Base-by-base conservation (phyloP, 1,140 invertebrate genomes). In the Arion vulgaris region DNA sequence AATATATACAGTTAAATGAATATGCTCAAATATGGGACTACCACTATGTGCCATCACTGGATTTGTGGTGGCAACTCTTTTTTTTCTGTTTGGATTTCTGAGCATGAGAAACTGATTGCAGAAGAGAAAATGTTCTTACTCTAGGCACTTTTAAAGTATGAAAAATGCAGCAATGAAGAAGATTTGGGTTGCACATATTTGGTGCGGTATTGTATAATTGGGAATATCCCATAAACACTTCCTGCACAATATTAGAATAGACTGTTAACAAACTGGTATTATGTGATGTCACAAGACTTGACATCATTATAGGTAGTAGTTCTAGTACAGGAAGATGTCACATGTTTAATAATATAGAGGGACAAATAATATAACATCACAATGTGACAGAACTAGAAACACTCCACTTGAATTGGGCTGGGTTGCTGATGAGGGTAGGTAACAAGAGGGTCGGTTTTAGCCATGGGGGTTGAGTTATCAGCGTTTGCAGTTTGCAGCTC, bases 341-440 rank as follows among this genome's bases (percentile, higher is more conserved):
- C 32, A 66, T n/a, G 62, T 32, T 66, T 66, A 15, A 34, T 32
- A 7, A 28, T 66, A 11, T 32, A 32, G 17, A 32, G n/a, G 2
- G 62, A 32, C n/a, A 34, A 66, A 66, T 66, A 66, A 57, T 57
- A 26, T 19, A 66, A 66, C 62, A 66, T 32, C 62, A 66, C n/a
- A 34, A 57, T 57, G 53, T 57, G 53, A 57, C 2, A 57, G 23
- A 57, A 57, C 7, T 23, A 57, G 19, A 19, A 57, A 5, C 23
- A 39, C 71, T 49, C 41, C 36, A 73, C 71, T 41, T n/a, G 38
- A 4, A n/a, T 26, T 49, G 41, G 71, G 71, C 38, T 73, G 71
- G 71, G 71, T 41, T 41, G 71, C n/a, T n/a, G 38, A 41, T 73
- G 71, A 28, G 41, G 71, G 71, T 41, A 19, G 32, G 71, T 73